Percentiles rank a stretch among this genome's conserved stretches.
Evolutionary conservation across 53 echinoderm and acorn worm species (phyloP).

Genomic region (Henricia sp.): DNA sequence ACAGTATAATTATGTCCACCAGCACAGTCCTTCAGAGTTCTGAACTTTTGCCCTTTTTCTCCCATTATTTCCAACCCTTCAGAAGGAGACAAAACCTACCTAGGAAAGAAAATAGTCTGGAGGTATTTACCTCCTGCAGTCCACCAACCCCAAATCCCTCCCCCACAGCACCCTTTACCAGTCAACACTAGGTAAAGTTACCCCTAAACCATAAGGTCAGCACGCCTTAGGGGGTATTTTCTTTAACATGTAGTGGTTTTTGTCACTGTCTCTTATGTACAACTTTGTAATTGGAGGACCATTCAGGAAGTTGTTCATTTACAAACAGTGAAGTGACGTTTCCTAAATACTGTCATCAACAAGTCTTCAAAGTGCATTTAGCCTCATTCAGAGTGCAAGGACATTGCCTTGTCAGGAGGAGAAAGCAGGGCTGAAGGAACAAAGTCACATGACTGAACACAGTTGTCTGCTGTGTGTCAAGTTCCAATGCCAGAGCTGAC

Average conservation of each 20-base stretch:
- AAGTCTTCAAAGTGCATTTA: background rate
- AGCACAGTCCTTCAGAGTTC: constrained; percentile 31
- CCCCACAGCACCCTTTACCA: too few species aligned
- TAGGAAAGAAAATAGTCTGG: background rate
- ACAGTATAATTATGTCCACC: background rate
- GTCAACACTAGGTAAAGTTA: too few species aligned
- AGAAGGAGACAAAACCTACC: background rate
- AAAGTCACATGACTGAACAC: constrained; percentile 13
- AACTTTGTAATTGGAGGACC: constrained; percentile 12
- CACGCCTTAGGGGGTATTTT: too few species aligned
- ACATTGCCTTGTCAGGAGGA: background rate
- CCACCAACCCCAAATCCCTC: too few species aligned
- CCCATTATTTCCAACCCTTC: constrained; percentile 2
- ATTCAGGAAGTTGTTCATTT: background rate
- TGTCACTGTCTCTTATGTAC: background rate
- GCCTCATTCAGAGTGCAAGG: constrained; percentile 31
- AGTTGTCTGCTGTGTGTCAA: background rate
- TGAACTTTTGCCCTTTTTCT: background rate
- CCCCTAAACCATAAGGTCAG: too few species aligned
- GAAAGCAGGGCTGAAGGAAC: background rate
- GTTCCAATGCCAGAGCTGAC: background rate
- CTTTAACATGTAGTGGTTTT: too few species aligned
- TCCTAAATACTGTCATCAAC: constrained; percentile 4
- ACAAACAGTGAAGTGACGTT: constrained; percentile 2
- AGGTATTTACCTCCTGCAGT: too few species aligned